Evolutionary conservation across 2,113 vertebrate species (phyloP), one percentile per base, ranked within the genome.

Genomic region (Rynchops niger): DNA sequence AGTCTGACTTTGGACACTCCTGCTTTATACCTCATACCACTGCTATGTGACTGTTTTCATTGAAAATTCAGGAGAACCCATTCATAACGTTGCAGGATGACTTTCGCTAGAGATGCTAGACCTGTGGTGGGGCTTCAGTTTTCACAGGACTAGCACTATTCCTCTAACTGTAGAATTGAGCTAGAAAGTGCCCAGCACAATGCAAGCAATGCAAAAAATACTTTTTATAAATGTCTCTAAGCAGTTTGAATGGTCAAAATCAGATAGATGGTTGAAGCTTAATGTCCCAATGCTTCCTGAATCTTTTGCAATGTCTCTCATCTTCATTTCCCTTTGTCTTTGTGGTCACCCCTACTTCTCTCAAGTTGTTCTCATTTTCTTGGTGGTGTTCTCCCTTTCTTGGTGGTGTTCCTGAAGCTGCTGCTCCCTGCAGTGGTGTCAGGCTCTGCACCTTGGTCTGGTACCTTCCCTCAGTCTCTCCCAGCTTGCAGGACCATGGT

Each of bases 231-330:
- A n/a, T 26, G 9, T 43, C 10, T 84, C 47, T 38, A 45, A 58
- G 30, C 27, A 43, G 7, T 34, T 76, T 36, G 49, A 71, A 66
- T 83, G 19, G 8, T 71, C 16, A 58, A 73, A 85, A 53, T 26
- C 1, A 0, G 30, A 12, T 17, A 30, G 67, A 13, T 23, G 12
- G 9, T 19, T n/a, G 34, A 53, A 43, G 11, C 3, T 42, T n/a
- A 34, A 63, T 15, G 3, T 63, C 6, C n/a, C 70, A 93, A 49
- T 34, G 12, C 8, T 43, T 77, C 69, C 65, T 42, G 55, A 69
- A n/a, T 49, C 23, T 69, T 49, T 61, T 70, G 8, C 15, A 4
- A 1, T 10, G 9, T 45, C 9, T 6, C 5, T 83, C 9, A 15
- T 80, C 38, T 74, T 93, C 4, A 21, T 43, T 69, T 83, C 5